Conservation (phyloP, 2,888 invertebrate genomes). For the Phytoseiulus persimilis region DNA sequence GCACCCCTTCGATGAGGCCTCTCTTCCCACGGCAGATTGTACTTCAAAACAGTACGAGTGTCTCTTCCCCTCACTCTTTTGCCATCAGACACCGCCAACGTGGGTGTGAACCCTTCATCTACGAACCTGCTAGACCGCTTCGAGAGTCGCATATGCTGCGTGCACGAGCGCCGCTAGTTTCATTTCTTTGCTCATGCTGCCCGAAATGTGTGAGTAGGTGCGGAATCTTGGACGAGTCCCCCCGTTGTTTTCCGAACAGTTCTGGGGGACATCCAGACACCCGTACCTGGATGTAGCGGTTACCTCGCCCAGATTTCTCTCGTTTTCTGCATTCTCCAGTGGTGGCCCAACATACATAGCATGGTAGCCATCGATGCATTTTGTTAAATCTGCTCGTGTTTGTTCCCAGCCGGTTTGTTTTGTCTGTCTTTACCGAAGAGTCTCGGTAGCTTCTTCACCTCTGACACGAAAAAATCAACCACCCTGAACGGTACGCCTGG, state of each 20-base stretch:
- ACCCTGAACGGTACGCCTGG: background rate
- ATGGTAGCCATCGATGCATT: background rate
- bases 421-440: conserved; percentile 21
- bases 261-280: too few relatives aligned
- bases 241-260: too few relatives aligned
- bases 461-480: background rate
- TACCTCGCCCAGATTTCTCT: too few relatives aligned
- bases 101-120: background rate
- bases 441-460: conserved; percentile 24
- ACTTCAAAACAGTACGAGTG: background rate
- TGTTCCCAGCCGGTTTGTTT: conserved; percentile 23
- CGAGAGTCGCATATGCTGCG: background rate
- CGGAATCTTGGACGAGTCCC: too few relatives aligned
- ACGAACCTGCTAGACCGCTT: background rate
- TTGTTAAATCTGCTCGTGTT: background rate
- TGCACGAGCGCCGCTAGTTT: background rate
- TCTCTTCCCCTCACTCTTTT: background rate
- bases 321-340: too few relatives aligned
- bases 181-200: background rate
- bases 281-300: too few relatives aligned
- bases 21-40: background rate
- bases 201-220: background rate
- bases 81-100: background rate
- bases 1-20: background rate
- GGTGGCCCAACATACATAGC: background rate